These are phyloP conservation scores for Chamaea fasciata DNA, from an alignment of 2,113 vertebrate species.

Conservation along the genomic window DNA sequence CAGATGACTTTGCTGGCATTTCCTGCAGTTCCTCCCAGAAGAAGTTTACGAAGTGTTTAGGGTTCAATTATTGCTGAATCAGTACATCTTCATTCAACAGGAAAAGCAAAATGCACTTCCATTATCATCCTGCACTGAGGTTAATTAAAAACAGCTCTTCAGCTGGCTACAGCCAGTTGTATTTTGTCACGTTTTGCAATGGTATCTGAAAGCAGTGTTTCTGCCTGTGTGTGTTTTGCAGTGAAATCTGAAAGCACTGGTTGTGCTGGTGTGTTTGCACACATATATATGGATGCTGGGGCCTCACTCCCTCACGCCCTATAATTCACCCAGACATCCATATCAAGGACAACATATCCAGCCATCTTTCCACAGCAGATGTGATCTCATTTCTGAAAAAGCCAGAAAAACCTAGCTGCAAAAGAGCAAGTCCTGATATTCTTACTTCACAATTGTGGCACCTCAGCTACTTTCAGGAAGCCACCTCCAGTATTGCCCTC, in stretches of 20 bases:
- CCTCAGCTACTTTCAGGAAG: not conserved
- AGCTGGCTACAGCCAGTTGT: not conserved
- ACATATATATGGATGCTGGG: not conserved
- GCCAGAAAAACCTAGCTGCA: slow-evolving; percentile 21
- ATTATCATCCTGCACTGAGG: slow-evolving; percentile 8
- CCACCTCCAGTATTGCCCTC: not conserved
- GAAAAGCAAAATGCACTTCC: slow-evolving; percentile 48
- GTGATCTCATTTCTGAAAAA: slow-evolving; percentile 31
- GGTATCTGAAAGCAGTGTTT: slow-evolving; percentile 20
- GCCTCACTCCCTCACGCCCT: not conserved
- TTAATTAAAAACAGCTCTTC: slow-evolving; percentile 70
- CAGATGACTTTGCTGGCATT: slow-evolving; percentile 59
- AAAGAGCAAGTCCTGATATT: slow-evolving; percentile 36
- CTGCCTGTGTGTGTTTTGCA: not conserved
- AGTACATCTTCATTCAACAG: slow-evolving; percentile 59
- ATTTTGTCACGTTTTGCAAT: not conserved
- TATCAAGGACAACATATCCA: not conserved
- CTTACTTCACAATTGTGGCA: not conserved
- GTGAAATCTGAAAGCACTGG: slow-evolving; percentile 8
- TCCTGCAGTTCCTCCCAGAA: slow-evolving; percentile 2
- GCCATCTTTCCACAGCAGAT: not conserved
- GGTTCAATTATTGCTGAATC: slow-evolving; percentile 69
- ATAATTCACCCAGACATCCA: not conserved
- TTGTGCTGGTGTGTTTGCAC: not conserved
- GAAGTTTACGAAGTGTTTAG: slow-evolving; percentile 47